phyloP scores from a whole-genome alignment of 2,797 vertebrate genomes.

The Columba guinea region DNA sequence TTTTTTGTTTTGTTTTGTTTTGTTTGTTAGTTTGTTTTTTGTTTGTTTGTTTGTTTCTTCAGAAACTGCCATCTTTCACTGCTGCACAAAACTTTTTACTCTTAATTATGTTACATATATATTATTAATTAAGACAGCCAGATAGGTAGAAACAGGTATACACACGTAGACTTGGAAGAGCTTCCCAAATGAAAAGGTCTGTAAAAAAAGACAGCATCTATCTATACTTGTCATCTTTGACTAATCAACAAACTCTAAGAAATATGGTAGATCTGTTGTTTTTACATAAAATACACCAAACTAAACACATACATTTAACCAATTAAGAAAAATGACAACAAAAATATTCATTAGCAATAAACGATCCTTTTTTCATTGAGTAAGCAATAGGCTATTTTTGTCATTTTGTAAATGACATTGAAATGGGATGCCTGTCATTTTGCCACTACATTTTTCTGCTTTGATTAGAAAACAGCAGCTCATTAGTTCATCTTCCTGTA shows the following conservation, averaged over 20 bases:
- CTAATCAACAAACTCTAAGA: neutral
- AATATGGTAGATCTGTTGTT: neutral
- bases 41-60: neutral
- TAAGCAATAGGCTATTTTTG: constrained; percentile 17
- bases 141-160: neutral
- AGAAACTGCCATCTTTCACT: neutral
- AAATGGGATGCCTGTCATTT: constrained; percentile 44
- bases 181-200: neutral
- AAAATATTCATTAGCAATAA: neutral
- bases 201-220: neutral
- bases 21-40: too few species aligned
- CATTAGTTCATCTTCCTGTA: constrained; percentile 59
- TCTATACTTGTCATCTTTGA: neutral
- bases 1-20: too few species aligned
- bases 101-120: neutral
- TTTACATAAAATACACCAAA: neutral
- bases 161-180: neutral
- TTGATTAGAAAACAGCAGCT: constrained; percentile 61
- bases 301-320: neutral
- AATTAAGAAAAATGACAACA: neutral
- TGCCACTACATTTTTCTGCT: constrained; percentile 19
- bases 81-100: neutral
- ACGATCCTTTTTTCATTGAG: neutral
- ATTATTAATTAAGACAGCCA: neutral
- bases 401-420: constrained; percentile 29